phyloP scores from a whole-genome alignment of 92 coral and sea anemone genomes.

The Parazoanthus darwini region DNA sequence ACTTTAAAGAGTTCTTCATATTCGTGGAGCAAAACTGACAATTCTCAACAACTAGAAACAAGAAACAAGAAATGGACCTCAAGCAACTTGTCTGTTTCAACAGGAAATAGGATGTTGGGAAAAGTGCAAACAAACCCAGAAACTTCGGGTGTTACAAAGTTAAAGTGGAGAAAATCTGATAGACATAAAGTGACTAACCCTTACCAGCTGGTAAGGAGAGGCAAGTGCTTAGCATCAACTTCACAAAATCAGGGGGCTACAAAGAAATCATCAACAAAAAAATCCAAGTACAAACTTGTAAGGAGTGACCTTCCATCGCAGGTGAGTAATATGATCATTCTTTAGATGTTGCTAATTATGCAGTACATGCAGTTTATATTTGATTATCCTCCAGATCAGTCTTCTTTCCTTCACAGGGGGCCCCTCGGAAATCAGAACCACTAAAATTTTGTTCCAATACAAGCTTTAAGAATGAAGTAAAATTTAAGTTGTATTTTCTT shows the following conservation, averaged over 20 bases:
- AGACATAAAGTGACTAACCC: neutral
- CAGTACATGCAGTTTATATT: too few species aligned
- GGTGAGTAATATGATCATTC: neutral
- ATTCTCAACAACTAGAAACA: neutral
- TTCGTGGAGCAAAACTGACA: slow-evolving; percentile 21
- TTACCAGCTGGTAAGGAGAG: neutral
- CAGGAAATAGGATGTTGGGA: neutral
- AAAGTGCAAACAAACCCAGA: neutral
- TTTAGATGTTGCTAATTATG: too few species aligned
- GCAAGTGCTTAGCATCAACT: neutral
- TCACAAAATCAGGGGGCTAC: neutral
- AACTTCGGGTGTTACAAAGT: neutral
- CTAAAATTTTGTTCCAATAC: too few species aligned
- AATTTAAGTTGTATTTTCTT: too few species aligned
- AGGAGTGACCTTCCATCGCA: neutral
- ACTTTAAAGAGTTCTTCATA: neutral
- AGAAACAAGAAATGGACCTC: neutral
- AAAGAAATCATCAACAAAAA: neutral
- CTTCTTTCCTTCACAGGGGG: too few species aligned
- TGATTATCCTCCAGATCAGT: too few species aligned
- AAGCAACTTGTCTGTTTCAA: neutral
- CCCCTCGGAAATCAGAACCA: too few species aligned
- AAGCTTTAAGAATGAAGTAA: too few species aligned
- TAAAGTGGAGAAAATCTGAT: slow-evolving; percentile 11
- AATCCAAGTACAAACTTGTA: slow-evolving; percentile 38